phyloP scores from a whole-genome alignment of 2,113 vertebrate genomes.

The Nycticryphes semicollaris region DNA sequence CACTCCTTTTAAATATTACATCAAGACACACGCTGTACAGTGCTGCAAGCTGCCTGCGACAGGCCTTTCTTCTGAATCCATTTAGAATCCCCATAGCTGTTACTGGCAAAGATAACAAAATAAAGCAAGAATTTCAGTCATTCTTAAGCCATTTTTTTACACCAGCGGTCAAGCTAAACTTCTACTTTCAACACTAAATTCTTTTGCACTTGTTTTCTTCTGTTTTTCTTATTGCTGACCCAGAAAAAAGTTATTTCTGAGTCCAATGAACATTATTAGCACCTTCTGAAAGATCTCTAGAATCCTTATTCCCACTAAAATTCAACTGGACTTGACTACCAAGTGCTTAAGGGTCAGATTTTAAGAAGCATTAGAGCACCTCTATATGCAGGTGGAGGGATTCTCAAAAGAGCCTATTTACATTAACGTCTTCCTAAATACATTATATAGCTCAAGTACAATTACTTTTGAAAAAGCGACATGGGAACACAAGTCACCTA shows the following conservation, averaged over 20 bases:
- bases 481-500: not conserved
- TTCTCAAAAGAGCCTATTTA: not conserved
- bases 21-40: not conserved
- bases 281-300: not conserved
- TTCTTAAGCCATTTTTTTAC: not conserved
- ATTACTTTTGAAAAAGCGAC: not conserved
- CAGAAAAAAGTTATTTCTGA: not conserved
- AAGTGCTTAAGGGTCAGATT: not conserved
- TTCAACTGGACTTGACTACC: not conserved
- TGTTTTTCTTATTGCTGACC: not conserved
- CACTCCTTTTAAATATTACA: not conserved
- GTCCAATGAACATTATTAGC: not conserved
- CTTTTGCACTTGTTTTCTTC: not conserved
- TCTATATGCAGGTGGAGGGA: not conserved
- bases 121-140: not conserved
- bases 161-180: not conserved
- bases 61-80: not conserved
- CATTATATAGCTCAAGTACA: not conserved
- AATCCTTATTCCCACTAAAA: not conserved
- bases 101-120: not conserved
- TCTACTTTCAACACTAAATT: not conserved
- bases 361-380: not conserved
- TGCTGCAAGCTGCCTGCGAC: not conserved
- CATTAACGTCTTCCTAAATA: not conserved
- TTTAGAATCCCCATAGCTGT: not conserved